These are phyloP conservation scores for Gopherus evgoodei DNA, from an alignment of 2,113 vertebrate genomes.

Conservation along the genomic window DNA sequence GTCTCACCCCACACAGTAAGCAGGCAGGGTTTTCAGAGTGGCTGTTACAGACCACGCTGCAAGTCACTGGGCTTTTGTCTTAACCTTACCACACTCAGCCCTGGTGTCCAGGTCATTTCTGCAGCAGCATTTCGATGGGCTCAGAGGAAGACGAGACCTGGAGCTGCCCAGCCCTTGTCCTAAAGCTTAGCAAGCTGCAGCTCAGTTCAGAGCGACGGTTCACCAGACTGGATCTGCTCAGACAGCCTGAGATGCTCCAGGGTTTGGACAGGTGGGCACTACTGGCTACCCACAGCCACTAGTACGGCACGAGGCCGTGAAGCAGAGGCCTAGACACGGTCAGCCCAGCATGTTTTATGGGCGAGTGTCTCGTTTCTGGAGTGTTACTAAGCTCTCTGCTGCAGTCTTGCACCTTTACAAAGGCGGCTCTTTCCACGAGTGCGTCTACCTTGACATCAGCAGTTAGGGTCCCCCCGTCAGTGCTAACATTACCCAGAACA, in stretches of 20 bases:
- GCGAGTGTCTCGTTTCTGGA: background rate
- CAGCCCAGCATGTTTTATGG: background rate
- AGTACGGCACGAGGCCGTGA: background rate
- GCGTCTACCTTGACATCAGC: background rate
- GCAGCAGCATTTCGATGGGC: accelerated
- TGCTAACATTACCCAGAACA: background rate
- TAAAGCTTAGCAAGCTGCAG: background rate
- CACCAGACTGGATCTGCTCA: background rate
- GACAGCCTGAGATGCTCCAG: background rate
- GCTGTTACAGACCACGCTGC: background rate
- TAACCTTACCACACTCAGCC: background rate
- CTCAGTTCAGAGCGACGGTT: background rate
- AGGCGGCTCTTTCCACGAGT: background rate
- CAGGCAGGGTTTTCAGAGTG: background rate
- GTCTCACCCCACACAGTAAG: accelerated
- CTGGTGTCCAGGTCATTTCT: background rate
- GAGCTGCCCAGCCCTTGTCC: background rate
- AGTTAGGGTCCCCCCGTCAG: background rate
- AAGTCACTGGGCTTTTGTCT: background rate
- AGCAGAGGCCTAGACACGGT: background rate
- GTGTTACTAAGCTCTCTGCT: background rate
- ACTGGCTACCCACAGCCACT: background rate
- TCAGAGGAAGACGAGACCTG: accelerated
- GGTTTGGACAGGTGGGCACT: background rate
- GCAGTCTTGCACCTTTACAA: background rate